phyloP scores from a whole-genome alignment of 2,888 invertebrate species.

The Therioaphis trifolii region DNA sequence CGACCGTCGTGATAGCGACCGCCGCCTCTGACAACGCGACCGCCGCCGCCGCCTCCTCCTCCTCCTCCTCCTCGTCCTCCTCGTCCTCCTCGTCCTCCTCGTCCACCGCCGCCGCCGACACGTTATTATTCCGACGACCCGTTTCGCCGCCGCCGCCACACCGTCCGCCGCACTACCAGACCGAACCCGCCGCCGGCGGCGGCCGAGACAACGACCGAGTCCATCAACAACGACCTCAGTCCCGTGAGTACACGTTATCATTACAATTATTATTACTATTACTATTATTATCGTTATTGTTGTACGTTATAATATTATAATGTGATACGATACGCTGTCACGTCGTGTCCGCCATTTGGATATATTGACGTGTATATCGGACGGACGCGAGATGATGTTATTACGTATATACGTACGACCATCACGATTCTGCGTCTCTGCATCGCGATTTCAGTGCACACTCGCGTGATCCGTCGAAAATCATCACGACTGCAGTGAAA shows the following conservation, averaged over 20 bases:
- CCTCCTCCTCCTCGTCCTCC: no score
- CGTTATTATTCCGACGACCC: slow-evolving; percentile 12
- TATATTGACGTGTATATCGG: no score
- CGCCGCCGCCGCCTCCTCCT: slow-evolving; percentile 14
- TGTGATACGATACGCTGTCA: no score
- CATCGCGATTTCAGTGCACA: no score
- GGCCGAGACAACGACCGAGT: slow-evolving; percentile 9
- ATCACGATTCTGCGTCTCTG: no score
- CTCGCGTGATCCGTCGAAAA: no score
- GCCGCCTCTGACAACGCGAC: not conserved
- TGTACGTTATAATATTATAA: not conserved
- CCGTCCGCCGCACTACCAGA: not conserved
- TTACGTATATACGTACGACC: no score
- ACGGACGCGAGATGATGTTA: no score
- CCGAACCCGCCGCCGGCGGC: not conserved
- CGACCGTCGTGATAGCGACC: slow-evolving; percentile 12
- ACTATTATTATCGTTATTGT: not conserved
- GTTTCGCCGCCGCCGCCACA: not conserved
- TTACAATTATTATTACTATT: not conserved
- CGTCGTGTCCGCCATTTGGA: no score
- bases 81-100: not conserved
- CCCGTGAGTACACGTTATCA: slow-evolving; percentile 26
- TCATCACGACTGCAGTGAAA: no score
- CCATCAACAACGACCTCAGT: slow-evolving; percentile 41
- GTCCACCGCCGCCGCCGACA: slow-evolving; percentile 6